Evolutionary conservation across 2,888 invertebrate species (phyloP).

Genomic region (Mythimna lalbum): DNA sequence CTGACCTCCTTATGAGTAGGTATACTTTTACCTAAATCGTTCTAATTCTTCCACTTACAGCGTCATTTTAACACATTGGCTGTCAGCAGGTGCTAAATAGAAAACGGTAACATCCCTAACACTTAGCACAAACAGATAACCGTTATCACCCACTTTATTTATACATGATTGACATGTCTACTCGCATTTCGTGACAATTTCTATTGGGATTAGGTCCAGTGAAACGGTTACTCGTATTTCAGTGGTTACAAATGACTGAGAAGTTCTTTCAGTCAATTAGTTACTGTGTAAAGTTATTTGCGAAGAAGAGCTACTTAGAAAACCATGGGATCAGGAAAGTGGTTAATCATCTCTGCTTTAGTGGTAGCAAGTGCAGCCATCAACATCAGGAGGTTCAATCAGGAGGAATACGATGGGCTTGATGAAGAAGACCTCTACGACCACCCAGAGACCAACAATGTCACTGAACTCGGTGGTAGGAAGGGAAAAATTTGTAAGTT

Average conservation of each 20-base stretch:
- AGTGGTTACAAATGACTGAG: slow-evolving; percentile 55
- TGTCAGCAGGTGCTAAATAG: slow-evolving; percentile 76
- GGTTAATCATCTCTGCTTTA: slow-evolving; percentile 68
- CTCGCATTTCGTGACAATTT: slow-evolving; percentile 76
- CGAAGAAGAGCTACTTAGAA: slow-evolving; percentile 5
- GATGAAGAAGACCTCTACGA: slow-evolving; percentile 66
- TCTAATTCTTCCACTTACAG: slow-evolving; percentile 53
- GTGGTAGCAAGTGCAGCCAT: slow-evolving; percentile 73
- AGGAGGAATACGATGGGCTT: slow-evolving; percentile 15
- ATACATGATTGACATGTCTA: slow-evolving; percentile 71
- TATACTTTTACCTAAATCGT: slow-evolving; percentile 37
- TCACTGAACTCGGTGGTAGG: slow-evolving; percentile 67
- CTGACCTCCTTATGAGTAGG: slow-evolving; percentile 12
- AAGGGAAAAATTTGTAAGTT: slow-evolving; percentile 83
- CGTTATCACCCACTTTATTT: slow-evolving; percentile 87
- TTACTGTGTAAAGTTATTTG: slow-evolving; percentile 6
- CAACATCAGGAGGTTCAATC: slow-evolving; percentile 65
- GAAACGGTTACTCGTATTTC: slow-evolving; percentile 33
- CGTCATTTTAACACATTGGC: slow-evolving; percentile 67
- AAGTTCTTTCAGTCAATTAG: slow-evolving; percentile 23
- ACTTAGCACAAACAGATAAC: slow-evolving; percentile 81
- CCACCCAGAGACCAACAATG: slow-evolving; percentile 18
- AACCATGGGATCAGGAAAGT: slow-evolving; percentile 72
- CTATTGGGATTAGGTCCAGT: slow-evolving; percentile 58
- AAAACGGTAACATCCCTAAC: slow-evolving; percentile 85